Percentiles rank a stretch among this genome's conserved stretches.
Conservation (phyloP, 2,113 vertebrate genomes). For the Python bivittatus region DNA sequence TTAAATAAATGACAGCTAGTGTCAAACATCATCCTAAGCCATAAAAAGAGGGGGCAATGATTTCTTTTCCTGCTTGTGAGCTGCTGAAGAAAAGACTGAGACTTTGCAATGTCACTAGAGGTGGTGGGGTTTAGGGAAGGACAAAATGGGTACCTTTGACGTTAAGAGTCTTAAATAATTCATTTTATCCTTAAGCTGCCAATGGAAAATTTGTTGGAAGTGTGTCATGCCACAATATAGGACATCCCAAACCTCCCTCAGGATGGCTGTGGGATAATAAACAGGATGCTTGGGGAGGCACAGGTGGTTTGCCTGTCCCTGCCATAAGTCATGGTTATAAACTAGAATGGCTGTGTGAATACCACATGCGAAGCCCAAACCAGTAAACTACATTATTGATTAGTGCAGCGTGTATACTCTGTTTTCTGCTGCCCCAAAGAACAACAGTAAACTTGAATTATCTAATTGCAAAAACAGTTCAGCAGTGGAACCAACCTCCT, state of each 20-base stretch:
- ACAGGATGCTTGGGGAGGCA: neutral
- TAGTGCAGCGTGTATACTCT: neutral
- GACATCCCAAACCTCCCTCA: neutral
- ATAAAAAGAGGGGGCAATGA: neutral
- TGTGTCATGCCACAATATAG: neutral
- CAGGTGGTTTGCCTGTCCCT: neutral
- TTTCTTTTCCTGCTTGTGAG: neutral
- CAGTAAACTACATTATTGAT: neutral
- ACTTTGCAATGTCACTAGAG: neutral
- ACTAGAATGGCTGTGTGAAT: neutral
- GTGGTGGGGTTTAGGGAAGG: too few species aligned
- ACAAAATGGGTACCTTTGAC: neutral
- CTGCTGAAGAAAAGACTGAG: neutral
- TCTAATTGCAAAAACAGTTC: neutral
- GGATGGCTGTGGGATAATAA: too few species aligned
- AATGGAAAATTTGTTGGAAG: neutral
- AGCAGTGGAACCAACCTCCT: neutral
- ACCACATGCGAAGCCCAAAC: neutral
- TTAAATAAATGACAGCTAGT: neutral
- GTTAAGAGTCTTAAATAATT: neutral
- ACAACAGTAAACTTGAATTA: neutral
- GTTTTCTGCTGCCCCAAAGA: neutral
- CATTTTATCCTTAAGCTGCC: neutral
- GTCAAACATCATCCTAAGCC: neutral
- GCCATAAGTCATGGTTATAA: neutral